Conservation (phyloP, 1,140 invertebrate species). For the Periplaneta americana region DNA sequence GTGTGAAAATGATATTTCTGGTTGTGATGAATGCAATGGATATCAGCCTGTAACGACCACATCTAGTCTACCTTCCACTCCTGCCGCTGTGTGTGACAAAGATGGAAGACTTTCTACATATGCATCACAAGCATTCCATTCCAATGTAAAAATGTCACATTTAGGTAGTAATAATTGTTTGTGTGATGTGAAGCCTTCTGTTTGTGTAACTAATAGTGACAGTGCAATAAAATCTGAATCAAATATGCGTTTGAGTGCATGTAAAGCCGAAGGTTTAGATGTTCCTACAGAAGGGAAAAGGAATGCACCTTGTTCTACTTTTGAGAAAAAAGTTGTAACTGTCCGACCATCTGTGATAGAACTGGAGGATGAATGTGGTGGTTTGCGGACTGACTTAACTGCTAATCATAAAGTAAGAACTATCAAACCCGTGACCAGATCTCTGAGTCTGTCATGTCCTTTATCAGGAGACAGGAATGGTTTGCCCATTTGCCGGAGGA, state of each 20-base stretch:
- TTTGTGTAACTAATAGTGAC: background rate
- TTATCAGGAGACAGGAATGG: background rate
- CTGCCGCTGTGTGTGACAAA: background rate
- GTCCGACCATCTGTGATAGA: background rate
- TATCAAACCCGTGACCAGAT: background rate
- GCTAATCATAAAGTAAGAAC: background rate
- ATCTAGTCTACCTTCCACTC: background rate
- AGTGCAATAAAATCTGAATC: background rate
- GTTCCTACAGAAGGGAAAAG: background rate
- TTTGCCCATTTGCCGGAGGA: background rate
- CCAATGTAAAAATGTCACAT: background rate
- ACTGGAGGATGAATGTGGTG: background rate
- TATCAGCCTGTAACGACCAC: background rate
- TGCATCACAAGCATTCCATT: background rate
- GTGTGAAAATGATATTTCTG: background rate
- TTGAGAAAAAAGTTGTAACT: background rate
- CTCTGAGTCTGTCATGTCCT: background rate
- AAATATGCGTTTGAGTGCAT: background rate
- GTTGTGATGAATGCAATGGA: background rate
- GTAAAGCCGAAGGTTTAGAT: background rate
- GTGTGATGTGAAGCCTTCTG: background rate
- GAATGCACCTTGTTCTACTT: background rate
- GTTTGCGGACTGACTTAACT: background rate
- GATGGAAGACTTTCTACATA: background rate
- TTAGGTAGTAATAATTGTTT: too few relatives aligned